Base-by-base conservation (phyloP, 2,113 vertebrate genomes). In the Sinocyclocheilus grahami region DNA sequence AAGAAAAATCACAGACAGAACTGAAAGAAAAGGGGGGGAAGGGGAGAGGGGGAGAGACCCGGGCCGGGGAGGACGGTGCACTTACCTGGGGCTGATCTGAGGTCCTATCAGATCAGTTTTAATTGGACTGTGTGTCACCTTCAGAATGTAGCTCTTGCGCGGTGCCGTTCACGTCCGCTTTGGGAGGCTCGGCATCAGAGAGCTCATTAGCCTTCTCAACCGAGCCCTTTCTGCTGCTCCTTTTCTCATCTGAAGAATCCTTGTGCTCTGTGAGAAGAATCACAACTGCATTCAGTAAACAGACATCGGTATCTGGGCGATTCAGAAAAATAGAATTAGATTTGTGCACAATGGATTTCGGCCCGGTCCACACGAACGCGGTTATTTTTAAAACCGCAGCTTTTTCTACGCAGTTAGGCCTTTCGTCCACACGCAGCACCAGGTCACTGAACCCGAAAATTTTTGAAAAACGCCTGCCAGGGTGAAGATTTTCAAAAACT, bases 61-160 rank as follows among this genome's bases (percentile, higher is more conserved):
- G 96, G 96, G 95, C 95, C 95, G 86, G 90, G 87, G 13, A 87
- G 92, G 96, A 96, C 95, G 95, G 94, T 96, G 93, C 97, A 98
- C 98, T 98, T 99, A 99, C 98, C 98, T 99, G 97, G 96, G 96
- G 95, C 97, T 97, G 98, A 99, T 99, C 97, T 99, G 98, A 99
- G 98, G 98, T 98, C 98, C 97, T 98, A 99, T 98, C 98, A 99
- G 98, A 99, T 99, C 97, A 99, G 98, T 99, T 99, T 99, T 99
- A 99, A 99, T 99, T 99, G 98, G 98, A 99, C 98, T 99, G 98
- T 98, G 98, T 99, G 98, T 99, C 98, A 99, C 98, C 98, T 99
- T 99, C 98, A 99, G 97, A 99, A 96, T 98, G 97, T 95, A 97
- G 96, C 96, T 97, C 97, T 97, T 98, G 96, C 90, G 91, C 95